Evolutionary conservation across 2,113 vertebrate genomes (phyloP), one percentile per base, ranked within the genome.

Genomic region (Tauraco erythrolophus): DNA sequence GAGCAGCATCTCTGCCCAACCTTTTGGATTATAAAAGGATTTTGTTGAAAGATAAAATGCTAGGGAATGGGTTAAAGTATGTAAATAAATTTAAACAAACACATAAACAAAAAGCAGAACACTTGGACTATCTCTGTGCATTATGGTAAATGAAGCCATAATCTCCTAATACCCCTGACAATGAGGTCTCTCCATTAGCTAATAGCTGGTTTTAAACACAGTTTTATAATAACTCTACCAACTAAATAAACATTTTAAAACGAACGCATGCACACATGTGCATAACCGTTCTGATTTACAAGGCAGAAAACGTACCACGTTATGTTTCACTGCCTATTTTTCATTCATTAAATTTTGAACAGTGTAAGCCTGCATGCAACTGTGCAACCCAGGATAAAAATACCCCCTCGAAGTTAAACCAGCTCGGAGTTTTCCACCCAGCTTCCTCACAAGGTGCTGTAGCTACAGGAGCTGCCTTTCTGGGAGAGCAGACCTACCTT

Each of bases 401-500:
- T 2, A 62, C 5, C 19, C 50, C 70, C 75, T 71, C 56, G 60
- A 84, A 69, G 85, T 51, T n/a, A 86, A 95, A 89, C 14, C 84
- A 72, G 71, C 53, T 94, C 37, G 11, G 74, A 91, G 72, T 77
- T 76, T 77, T 30, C 61, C 76, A 39, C 57, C 39, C 54, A 33
- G 48, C 58, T 88, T 76, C 91, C 48, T 89, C 46, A 45, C 9
- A 27, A 60, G 30, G 18, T 23, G 70, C 66, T 39, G 50, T 13
- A n/a, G 58, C 89, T 66, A 10, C 61, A 50, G n/a, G 35, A 89
- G 72, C 39, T 51, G 82, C 61, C 56, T 72, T 21, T 39, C 86
- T 70, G 69, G 43, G 25, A 76, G 50, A 79, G 57, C 65, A 78
- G 68, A 97, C 98, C 98, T 98, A 99, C 98, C 98, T 98, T 88